Percentiles rank a stretch among this genome's conserved stretches.
Conservation (phyloP, 2,113 vertebrate species). For the Sylvietta virens region DNA sequence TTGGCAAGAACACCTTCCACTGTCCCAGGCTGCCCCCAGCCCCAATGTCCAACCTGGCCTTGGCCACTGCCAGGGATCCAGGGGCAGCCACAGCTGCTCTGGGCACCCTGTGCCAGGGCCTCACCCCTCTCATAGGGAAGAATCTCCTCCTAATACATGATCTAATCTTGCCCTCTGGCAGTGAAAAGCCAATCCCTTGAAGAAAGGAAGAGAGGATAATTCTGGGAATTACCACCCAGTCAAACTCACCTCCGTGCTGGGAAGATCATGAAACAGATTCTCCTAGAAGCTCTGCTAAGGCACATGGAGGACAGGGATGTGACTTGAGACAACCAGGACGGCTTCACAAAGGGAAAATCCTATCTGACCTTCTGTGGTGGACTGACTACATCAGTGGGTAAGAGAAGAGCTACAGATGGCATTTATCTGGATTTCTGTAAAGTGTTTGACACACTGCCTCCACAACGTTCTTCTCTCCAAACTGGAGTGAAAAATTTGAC, state of each 20-base stretch:
- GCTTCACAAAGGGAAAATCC: not conserved
- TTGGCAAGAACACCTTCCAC: not conserved
- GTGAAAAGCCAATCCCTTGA: not conserved
- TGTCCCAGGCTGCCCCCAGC: not conserved
- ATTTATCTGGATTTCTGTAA: not conserved
- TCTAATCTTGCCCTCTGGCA: not conserved
- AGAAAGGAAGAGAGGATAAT: not conserved
- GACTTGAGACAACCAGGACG: not conserved
- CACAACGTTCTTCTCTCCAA: not conserved
- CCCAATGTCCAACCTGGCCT: not conserved
- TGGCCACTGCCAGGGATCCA: not conserved
- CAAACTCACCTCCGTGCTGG: accelerated
- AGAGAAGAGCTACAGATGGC: not conserved
- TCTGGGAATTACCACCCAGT: too few relatives aligned
- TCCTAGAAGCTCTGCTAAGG: not conserved
- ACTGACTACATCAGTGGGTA: not conserved
- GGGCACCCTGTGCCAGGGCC: not conserved
- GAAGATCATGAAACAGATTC: not conserved
- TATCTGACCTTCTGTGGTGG: not conserved
- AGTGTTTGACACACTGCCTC: not conserved
- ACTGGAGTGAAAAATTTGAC: not conserved
- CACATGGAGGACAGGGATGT: not conserved
- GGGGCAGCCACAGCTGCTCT: not conserved
- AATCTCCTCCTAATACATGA: not conserved
- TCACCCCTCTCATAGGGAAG: accelerated